These are phyloP conservation scores for Gryllus longicercus DNA, from an alignment of 2,888 invertebrate species.

Conservation along the genomic window DNA sequence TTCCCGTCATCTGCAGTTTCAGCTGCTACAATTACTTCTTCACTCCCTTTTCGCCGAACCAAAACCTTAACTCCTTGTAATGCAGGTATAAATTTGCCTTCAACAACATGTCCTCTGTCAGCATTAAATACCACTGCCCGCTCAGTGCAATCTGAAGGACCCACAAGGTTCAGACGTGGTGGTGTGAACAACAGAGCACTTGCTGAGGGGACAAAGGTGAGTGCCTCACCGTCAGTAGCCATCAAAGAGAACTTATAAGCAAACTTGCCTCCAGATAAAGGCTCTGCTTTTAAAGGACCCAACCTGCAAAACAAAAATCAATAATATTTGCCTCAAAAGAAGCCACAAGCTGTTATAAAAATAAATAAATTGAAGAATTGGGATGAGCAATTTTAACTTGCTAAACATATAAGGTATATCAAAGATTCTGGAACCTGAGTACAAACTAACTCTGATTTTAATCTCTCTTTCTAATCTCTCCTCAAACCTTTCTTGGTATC, in stretches of 20 bases:
- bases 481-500: too few relatives aligned
- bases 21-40: constrained; percentile 46
- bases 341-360: too few relatives aligned
- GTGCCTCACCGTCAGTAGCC: constrained; percentile 52
- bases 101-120: constrained; percentile 63
- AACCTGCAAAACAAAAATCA: constrained; percentile 47
- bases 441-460: too few relatives aligned
- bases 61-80: constrained; percentile 59
- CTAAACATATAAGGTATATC: too few relatives aligned
- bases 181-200: constrained; percentile 69
- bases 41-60: constrained; percentile 46
- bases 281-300: constrained; percentile 44
- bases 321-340: too few relatives aligned
- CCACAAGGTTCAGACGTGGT: constrained; percentile 56
- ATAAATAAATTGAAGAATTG: too few relatives aligned
- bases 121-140: constrained; percentile 63
- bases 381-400: too few relatives aligned
- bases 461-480: too few relatives aligned
- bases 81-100: constrained; percentile 62
- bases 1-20: constrained; percentile 67
- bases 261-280: constrained; percentile 37
- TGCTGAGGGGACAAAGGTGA: constrained; percentile 65
- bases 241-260: constrained; percentile 48
- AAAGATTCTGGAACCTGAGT: too few relatives aligned
- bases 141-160: constrained; percentile 65